Conservation (phyloP, 2,888 invertebrate genomes). For the Dyspetes luteomarginatus region DNA sequence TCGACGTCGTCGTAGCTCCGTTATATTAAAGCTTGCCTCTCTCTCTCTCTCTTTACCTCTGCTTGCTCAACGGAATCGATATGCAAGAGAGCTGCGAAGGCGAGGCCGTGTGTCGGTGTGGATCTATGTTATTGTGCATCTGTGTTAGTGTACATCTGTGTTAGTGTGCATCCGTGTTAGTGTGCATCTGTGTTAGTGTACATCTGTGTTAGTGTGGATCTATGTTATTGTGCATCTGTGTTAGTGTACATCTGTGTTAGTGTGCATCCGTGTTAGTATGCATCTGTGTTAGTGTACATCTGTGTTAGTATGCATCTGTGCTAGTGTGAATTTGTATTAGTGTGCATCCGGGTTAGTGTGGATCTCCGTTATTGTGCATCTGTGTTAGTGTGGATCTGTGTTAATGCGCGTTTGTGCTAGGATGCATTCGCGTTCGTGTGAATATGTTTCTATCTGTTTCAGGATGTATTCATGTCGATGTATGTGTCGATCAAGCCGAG, state of each 20-base stretch:
- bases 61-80: slow-evolving; percentile 64
- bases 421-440: neutral
- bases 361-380: too few species aligned
- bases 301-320: neutral
- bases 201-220: neutral
- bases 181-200: too few species aligned
- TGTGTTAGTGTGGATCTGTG: too few species aligned
- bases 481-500: slow-evolving; percentile 48
- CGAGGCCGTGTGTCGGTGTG: slow-evolving; percentile 28
- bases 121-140: neutral
- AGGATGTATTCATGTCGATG: neutral
- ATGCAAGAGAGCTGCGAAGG: slow-evolving; percentile 43
- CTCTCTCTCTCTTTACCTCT: slow-evolving; percentile 31
- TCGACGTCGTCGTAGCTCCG: slow-evolving; percentile 42
- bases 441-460: neutral
- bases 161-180: too few species aligned
- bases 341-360: too few species aligned
- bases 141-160: too few species aligned
- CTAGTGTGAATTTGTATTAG: too few species aligned
- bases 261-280: too few species aligned
- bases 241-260: too few species aligned
- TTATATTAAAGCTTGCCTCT: slow-evolving; percentile 61
- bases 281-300: too few species aligned
- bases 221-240: neutral
- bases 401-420: neutral